Base-by-base conservation (phyloP, 2,113 vertebrate species). In the Pantherophis guttatus region DNA sequence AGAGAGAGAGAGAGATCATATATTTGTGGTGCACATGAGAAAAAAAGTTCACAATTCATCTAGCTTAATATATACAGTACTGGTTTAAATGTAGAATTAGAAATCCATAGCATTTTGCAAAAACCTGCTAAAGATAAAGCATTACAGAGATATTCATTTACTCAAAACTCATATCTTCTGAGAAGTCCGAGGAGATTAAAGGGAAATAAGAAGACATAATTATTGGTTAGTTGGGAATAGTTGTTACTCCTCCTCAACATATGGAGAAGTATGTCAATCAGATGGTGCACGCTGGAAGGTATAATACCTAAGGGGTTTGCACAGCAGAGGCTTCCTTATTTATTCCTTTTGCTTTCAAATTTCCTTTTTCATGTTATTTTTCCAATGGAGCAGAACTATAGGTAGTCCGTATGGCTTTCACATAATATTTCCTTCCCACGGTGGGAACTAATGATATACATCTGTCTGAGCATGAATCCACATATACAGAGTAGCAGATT, bases 251-350 rank as follows among this genome's bases (percentile, higher is more conserved):
- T 97, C 96, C 96, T 96, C 95, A 94, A 95, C 97, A 97, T 97
- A 97, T 97, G 97, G 96, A 97, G 96, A 97, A 97, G 96, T 97
- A 94, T 96, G 97, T 97, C 96, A 97, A 96, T 97, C 97, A 97
- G 96, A 97, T 97, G 96, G 96, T 8, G 94, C 95, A 93, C 93
- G 94, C 96, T 96, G 96, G 62, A 97, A 97, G 97, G 96, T 97
- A 95, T 0, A 97, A 97, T 97, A 97, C 97, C 97, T 97, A 91
- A 92, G 96, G 97, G 96, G 96, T 89, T 97, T 97, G 62, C 96
- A 93, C 3, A 58, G 70, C 94, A 96, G 96, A 95, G 96, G 96
- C 96, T 96, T 96, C 95, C 95, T 96, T 96, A 96, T 93, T 95
- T 97, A 93, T 97, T 96, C 96, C 94, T 96, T 97, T 97, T 96